Evolutionary conservation across 2,888 invertebrate genomes (phyloP).

Genomic region (Harmothoe impar): DNA sequence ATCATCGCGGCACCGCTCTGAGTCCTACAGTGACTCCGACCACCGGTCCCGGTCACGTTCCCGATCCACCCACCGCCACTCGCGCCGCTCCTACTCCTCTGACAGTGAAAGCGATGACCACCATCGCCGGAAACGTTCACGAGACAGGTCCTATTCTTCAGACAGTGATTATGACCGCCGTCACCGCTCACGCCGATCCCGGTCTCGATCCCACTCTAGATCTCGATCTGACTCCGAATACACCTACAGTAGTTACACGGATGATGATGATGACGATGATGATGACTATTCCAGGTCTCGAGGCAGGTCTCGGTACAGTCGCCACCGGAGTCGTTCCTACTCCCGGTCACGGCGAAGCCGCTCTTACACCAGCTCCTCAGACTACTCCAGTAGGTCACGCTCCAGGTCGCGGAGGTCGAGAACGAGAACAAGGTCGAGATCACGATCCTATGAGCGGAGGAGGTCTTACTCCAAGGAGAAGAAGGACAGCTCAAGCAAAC

Average conservation of each 20-base stretch:
- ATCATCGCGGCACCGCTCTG: conserved; percentile 45
- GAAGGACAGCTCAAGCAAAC: conserved; percentile 30
- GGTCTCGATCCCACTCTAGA: conserved; percentile 67
- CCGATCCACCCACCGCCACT: conserved; percentile 50
- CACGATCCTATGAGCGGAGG: conserved; percentile 63
- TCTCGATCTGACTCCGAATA: conserved; percentile 59
- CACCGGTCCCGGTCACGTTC: conserved; percentile 64
- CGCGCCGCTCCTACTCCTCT: conserved; percentile 58
- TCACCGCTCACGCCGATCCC: conserved; percentile 63
- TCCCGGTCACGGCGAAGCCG: conserved; percentile 42
- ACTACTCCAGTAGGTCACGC: conserved; percentile 59
- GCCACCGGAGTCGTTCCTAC: conserved; percentile 71
- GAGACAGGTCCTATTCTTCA: conserved; percentile 64
- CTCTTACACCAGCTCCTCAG: conserved; percentile 62
- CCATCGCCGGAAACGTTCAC: conserved; percentile 61
- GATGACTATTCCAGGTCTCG: conserved; percentile 68
- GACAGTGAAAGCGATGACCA: conserved; percentile 65
- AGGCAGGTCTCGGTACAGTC: conserved; percentile 53
- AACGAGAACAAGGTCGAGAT: conserved; percentile 64
- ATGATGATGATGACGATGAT: conserved; percentile 61
- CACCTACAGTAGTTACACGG: conserved; percentile 64
- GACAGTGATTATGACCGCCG: conserved; percentile 67
- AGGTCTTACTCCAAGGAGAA: conserved; percentile 43
- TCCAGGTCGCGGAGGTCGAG: conserved; percentile 61
- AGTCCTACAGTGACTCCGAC: conserved; percentile 54